Evolutionary conservation across 2,888 invertebrate genomes (phyloP).

Genomic region (Cataglyphis albicans): DNA sequence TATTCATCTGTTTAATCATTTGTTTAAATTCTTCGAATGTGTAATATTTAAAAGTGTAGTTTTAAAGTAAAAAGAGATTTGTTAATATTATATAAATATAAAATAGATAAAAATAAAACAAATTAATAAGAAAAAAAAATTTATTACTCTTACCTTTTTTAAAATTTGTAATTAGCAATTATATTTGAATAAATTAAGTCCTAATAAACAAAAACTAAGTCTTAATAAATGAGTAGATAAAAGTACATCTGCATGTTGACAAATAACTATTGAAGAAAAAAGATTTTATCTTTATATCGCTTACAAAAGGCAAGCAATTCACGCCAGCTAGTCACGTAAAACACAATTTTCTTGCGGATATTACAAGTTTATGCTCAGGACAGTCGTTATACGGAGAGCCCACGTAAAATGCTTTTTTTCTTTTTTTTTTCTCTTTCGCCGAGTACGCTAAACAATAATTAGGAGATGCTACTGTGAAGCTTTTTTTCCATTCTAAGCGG

Average conservation of each 20-base stretch:
- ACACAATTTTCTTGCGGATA: conserved; percentile 47
- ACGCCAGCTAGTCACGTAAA: conserved; percentile 32
- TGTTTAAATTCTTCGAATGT: not conserved
- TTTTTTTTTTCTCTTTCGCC: conserved; percentile 5
- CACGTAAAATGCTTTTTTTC: not conserved
- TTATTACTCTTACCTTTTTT: not conserved
- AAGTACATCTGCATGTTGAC: not conserved
- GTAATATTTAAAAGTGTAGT: not conserved
- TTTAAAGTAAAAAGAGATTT: not conserved
- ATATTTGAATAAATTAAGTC: not conserved
- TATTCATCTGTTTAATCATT: too few species aligned
- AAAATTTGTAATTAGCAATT: not conserved
- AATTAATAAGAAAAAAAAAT: not conserved
- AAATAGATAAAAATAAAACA: not conserved
- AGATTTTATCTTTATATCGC: conserved; percentile 1
- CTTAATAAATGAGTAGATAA: not conserved
- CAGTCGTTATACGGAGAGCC: conserved; percentile 21
- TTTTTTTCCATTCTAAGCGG: conserved; percentile 26
- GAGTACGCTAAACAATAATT: conserved; percentile 48
- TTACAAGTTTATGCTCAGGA: conserved; percentile 27
- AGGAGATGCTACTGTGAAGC: conserved; percentile 16
- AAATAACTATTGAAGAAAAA: not conserved
- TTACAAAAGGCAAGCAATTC: conserved; percentile 23
- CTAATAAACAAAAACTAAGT: not conserved
- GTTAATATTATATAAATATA: not conserved